These are phyloP conservation scores for Oreochromis spilurus DNA, from an alignment of 2,113 vertebrate species.

Conservation along the genomic window DNA sequence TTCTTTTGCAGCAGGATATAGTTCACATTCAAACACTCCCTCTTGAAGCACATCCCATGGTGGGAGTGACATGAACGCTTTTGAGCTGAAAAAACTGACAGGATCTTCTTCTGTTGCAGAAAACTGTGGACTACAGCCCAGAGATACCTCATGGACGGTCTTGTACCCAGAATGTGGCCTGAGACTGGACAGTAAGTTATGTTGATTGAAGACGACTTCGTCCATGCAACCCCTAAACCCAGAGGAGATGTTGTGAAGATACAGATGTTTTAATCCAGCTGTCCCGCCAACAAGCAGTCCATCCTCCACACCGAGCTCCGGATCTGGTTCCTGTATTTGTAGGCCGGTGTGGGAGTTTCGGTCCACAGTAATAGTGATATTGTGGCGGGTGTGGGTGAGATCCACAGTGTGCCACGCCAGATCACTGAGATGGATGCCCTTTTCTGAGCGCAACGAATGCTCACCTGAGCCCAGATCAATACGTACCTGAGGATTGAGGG, in stretches of 20 bases:
- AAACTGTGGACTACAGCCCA: constrained; percentile 83
- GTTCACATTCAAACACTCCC: constrained; percentile 72
- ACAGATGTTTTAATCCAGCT: constrained; percentile 62
- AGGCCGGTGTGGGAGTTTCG: constrained; percentile 53
- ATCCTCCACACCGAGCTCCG: constrained; percentile 74
- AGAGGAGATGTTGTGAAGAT: constrained; percentile 41
- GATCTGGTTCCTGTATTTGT: constrained; percentile 63
- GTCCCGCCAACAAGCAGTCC: constrained; percentile 80
- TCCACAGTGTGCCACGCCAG: constrained; percentile 80
- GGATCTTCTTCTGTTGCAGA: constrained; percentile 79
- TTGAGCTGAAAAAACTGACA: constrained; percentile 84
- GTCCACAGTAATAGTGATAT: constrained; percentile 75
- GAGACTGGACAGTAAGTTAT: constrained; percentile 76
- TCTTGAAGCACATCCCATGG: constrained; percentile 66
- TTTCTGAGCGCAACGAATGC: constrained; percentile 69
- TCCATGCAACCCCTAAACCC: constrained; percentile 83
- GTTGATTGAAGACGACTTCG: constrained; percentile 78
- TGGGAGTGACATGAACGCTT: constrained; percentile 79
- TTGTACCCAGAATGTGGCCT: constrained; percentile 78
- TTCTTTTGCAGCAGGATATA: constrained; percentile 67
- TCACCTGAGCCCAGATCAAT: constrained; percentile 77
- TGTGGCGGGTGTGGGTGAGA: constrained; percentile 65
- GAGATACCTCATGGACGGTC: constrained; percentile 79
- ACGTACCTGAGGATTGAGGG: constrained; percentile 68
- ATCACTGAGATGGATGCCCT: constrained; percentile 71